Evolutionary conservation across 2,113 vertebrate species (phyloP).

Genomic region (Leptodactylus fuscus): DNA sequence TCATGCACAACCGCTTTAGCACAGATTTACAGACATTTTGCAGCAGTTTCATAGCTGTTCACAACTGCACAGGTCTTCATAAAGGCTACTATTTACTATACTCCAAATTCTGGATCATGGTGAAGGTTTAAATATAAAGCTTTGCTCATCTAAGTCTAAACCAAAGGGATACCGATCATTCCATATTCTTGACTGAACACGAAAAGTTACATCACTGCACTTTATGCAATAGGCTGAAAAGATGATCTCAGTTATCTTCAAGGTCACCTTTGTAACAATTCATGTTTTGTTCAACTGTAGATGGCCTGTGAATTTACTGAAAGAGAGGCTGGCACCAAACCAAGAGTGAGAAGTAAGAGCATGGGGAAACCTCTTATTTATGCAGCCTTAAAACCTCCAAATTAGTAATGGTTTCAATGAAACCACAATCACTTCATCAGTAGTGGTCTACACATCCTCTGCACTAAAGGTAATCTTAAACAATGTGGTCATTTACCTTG

Average conservation of each 20-base stretch:
- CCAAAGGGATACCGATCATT: background rate
- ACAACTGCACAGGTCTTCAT: too few relatives aligned
- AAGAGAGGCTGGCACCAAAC: conserved; percentile 42
- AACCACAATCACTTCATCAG: conserved; percentile 48
- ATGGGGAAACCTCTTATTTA: conserved; percentile 36
- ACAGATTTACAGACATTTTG: too few relatives aligned
- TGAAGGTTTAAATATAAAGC: too few relatives aligned
- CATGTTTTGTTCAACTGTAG: conserved; percentile 22
- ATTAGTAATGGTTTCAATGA: conserved; percentile 40
- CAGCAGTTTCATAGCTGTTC: too few relatives aligned
- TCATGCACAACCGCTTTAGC: too few relatives aligned
- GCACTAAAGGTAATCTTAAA: conserved; percentile 29
- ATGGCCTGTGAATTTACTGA: conserved; percentile 43
- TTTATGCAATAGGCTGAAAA: conserved; percentile 20
- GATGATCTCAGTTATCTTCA: conserved; percentile 36
- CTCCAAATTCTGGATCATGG: too few relatives aligned
- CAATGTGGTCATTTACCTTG: conserved; percentile 41
- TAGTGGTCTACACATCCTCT: conserved; percentile 39
- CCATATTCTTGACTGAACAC: conserved; percentile 22
- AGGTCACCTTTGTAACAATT: conserved; percentile 47
- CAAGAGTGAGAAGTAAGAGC: conserved; percentile 43
- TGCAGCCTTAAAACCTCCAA: conserved; percentile 31
- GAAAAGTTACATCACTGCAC: conserved; percentile 28
- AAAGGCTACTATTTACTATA: too few relatives aligned
- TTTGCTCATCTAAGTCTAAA: background rate